Conservation (phyloP, 2,888 invertebrate genomes). For the Eupithecia insigniata region DNA sequence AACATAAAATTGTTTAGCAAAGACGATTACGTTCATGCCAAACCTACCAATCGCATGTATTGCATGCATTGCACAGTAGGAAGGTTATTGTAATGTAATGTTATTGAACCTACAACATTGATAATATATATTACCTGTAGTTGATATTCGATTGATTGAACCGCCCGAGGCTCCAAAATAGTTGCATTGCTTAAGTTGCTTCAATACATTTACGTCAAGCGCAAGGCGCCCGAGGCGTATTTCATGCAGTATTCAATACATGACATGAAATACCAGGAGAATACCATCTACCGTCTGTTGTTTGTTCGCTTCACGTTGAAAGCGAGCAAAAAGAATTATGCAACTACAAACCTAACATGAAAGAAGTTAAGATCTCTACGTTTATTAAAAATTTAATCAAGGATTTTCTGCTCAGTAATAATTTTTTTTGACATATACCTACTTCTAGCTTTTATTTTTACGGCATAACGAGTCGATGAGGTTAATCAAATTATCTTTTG, state of each 20-base stretch:
- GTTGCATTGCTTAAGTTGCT: conserved; percentile 1
- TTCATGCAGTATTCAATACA: conserved; percentile 16
- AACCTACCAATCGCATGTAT: background rate
- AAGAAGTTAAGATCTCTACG: too few relatives aligned
- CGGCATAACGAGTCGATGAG: background rate
- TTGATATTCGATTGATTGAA: background rate
- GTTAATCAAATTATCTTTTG: background rate
- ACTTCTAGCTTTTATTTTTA: background rate
- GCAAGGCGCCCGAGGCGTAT: conserved; percentile 7
- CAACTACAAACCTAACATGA: background rate
- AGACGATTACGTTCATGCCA: background rate
- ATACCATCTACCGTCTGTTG: background rate
- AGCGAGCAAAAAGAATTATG: background rate
- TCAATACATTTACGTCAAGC: background rate
- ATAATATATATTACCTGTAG: too few relatives aligned
- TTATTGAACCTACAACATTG: background rate
- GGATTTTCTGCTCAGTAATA: background rate
- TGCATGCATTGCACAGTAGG: background rate
- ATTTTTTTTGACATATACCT: background rate
- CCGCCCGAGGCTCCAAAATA: background rate
- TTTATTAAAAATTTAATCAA: background rate
- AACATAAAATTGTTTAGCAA: background rate
- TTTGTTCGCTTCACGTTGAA: background rate
- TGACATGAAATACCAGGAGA: conserved; percentile 4
- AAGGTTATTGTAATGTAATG: background rate